These are phyloP conservation scores for Lasioglossum marginatum DNA, from an alignment of 2,888 invertebrate species.

Conservation along the genomic window DNA sequence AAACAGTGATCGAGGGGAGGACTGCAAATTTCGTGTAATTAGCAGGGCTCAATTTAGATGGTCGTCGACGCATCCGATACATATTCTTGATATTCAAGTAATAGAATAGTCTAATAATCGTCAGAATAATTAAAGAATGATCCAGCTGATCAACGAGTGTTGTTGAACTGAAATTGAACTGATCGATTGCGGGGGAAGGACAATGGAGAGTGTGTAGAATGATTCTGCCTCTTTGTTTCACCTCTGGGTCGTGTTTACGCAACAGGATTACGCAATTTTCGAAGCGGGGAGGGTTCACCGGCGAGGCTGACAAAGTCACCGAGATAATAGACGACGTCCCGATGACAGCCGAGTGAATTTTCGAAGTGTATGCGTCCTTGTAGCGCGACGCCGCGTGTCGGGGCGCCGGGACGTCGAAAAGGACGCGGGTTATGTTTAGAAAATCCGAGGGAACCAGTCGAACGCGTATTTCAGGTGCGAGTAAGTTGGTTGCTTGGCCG, in stretches of 20 bases:
- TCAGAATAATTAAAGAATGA: neutral
- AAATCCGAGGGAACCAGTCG: constrained; percentile 71
- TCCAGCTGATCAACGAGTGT: neutral
- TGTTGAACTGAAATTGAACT: neutral
- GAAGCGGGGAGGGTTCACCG: neutral
- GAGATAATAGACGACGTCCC: constrained; percentile 26
- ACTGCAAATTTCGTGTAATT: neutral
- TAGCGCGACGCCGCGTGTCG: constrained; percentile 59
- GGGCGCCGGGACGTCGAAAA: constrained; percentile 58
- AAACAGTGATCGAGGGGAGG: neutral
- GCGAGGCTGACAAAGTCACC: neutral
- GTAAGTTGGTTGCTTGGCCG: constrained; percentile 76
- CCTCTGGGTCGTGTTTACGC: neutral
- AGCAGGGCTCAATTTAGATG: neutral
- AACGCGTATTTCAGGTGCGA: constrained; percentile 79
- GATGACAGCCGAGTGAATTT: constrained; percentile 47
- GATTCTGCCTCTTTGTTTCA: neutral
- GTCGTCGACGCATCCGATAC: neutral
- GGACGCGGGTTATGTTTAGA: constrained; percentile 80
- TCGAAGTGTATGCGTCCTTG: constrained; percentile 70
- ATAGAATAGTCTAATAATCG: neutral
- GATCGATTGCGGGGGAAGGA: neutral
- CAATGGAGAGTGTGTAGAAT: neutral
- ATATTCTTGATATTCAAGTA: neutral
- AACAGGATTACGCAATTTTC: constrained; percentile 12